Evolutionary conservation across 2,113 vertebrate genomes (phyloP), one percentile per base, ranked within the genome.

Genomic region (Petroica traversi): DNA sequence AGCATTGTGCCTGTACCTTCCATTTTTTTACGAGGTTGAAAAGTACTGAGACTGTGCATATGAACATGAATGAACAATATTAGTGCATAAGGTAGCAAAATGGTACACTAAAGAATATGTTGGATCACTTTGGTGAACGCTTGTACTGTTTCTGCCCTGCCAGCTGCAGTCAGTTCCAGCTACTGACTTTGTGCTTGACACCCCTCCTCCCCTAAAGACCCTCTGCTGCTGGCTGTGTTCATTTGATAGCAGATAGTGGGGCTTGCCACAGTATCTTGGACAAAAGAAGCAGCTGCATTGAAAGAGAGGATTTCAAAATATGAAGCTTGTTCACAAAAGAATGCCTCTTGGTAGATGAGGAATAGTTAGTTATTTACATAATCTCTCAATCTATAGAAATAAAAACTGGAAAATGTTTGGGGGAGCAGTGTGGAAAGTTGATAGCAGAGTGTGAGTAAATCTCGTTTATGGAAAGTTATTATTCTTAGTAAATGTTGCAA

Each of bases 251-350:
- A 36, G 89, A 61, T 88, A 82, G 85, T 63, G 54, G 33, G 82
- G 63, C 52, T 92, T 95, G 67, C 78, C 73, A 76, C 34, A 78
- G n/a, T 58, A 57, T 85, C 74, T 77, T 86, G 88, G 61, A 91
- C 62, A 95, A 95, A 91, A 95, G 91, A 92, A 95, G 81, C 73
- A 97, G 85, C 92, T 95, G 75, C 84, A 34, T 95, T 95, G 72
- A 86, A 96, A 96, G 92, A 63, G 69, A 83, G 58, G 76, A 73
- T 95, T 84, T 81, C 62, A 94, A 93, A 97, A 88, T 96, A 76
- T 66, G 41, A 94, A 93, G 49, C 73, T 93, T 79, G 41, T 89
- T 96, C 64, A 83, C 79, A 84, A 85, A 95, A 86, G 45, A 95
- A 80, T 94, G 41, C 45, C 33, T 92, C 86, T 79, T 94, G 43